These are phyloP conservation scores for Holocentrus rufus DNA, from an alignment of 2,797 vertebrate species.

Conservation along the genomic window DNA sequence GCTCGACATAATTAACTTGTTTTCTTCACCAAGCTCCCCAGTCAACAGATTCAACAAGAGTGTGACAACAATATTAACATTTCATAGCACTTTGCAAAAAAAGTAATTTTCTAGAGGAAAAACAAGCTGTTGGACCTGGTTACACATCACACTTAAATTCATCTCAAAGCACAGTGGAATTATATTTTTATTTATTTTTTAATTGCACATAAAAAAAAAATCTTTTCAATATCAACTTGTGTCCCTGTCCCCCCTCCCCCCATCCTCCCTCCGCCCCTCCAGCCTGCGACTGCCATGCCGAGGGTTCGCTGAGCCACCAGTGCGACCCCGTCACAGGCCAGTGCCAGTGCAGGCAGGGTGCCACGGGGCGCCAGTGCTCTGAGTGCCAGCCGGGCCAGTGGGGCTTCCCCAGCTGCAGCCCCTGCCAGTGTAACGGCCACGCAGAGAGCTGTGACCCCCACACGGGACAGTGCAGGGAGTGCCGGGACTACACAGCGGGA, in stretches of 20 bases:
- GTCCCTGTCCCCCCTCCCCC: background rate
- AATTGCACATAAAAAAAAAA: no score
- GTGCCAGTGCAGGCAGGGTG: conserved; percentile 82
- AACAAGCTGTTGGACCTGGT: no score
- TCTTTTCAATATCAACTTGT: background rate
- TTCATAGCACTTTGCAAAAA: no score
- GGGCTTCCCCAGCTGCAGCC: conserved; percentile 85
- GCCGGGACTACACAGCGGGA: conserved; percentile 80
- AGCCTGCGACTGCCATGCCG: conserved; percentile 86
- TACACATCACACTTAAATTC: no score
- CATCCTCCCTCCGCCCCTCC: background rate
- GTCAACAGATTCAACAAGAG: no score
- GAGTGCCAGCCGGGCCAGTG: conserved; percentile 84
- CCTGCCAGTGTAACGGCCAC: conserved; percentile 87
- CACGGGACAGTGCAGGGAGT: conserved; percentile 79
- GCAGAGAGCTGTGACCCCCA: conserved; percentile 80
- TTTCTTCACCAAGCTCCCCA: no score
- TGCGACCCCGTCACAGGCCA: conserved; percentile 84
- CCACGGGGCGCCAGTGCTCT: conserved; percentile 82
- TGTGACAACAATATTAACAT: no score
- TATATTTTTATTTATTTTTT: no score
- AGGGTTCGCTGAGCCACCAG: conserved; percentile 82
- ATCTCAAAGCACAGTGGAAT: no score
- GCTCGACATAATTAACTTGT: no score
- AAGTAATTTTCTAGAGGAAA: no score